These are phyloP conservation scores for Drosophila vallismaia DNA, from an alignment of 2,888 invertebrate genomes.

Conservation along the genomic window DNA sequence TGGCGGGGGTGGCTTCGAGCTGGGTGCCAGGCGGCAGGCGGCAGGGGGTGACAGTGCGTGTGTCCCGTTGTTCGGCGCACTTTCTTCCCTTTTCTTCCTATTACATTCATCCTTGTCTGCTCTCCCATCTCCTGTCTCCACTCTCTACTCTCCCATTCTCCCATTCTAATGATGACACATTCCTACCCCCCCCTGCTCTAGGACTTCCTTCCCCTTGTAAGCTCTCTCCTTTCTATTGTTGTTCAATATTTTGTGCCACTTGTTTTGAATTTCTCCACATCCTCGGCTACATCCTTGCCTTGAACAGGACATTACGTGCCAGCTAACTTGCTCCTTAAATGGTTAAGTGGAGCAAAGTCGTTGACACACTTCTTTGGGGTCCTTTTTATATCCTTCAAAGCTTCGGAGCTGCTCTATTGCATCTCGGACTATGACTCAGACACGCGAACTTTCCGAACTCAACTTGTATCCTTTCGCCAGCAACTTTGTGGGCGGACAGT, in stretches of 20 bases:
- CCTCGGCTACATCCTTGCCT: neutral
- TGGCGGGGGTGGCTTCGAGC: conserved; percentile 26
- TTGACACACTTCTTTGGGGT: conserved; percentile 71
- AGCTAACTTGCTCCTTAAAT: conserved; percentile 69
- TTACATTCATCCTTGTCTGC: conserved; percentile 59
- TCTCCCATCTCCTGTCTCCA: no score
- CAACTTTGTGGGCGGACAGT: conserved; percentile 35
- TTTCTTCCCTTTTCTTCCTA: conserved; percentile 15
- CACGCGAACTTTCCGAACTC: conserved; percentile 38
- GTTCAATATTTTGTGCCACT: conserved; percentile 74
- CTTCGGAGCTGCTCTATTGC: conserved; percentile 48
- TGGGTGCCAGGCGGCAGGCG: conserved; percentile 13
- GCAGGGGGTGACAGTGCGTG: conserved; percentile 41
- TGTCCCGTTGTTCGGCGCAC: conserved; percentile 17
- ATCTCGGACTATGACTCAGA: conserved; percentile 58
- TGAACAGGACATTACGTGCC: conserved; percentile 33
- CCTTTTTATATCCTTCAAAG: conserved; percentile 27
- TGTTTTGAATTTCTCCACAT: conserved; percentile 73
- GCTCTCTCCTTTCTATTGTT: conserved; percentile 49
- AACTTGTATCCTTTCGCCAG: conserved; percentile 47
- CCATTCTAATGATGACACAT: conserved; percentile 78
- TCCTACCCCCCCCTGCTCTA: conserved; percentile 36
- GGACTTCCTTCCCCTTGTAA: neutral
- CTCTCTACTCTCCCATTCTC: conserved; percentile 46
- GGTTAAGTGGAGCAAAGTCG: conserved; percentile 79